Conservation (phyloP, 1,140 invertebrate species). For the Drosophila yakuba region DNA sequence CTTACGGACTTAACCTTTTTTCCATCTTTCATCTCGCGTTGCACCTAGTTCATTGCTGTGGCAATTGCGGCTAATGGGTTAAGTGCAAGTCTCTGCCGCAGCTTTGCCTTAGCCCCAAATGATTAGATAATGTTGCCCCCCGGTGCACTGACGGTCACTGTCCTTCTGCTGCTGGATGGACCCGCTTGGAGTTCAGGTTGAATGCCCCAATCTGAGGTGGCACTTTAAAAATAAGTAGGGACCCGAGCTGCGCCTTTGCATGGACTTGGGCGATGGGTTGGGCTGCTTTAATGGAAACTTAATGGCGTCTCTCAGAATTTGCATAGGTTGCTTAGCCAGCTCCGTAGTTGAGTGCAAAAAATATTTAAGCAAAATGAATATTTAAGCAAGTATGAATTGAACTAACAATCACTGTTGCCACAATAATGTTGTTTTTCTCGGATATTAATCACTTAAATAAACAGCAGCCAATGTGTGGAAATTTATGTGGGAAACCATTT, state of each 20-base stretch:
- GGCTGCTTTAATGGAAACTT: conserved; percentile 25
- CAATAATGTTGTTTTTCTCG: no score
- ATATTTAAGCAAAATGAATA: neutral
- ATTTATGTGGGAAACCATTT: no score
- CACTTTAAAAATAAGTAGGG: neutral
- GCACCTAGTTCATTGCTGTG: conserved; percentile 15
- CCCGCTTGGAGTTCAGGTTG: conserved; percentile 15
- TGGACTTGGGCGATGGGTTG: conserved; percentile 6
- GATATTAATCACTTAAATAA: no score
- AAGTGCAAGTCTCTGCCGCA: conserved; percentile 38
- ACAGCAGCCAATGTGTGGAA: no score
- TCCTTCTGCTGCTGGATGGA: conserved; percentile 2
- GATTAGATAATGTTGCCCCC: conserved; percentile 46
- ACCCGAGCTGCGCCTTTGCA: conserved; percentile 2
- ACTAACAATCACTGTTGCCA: no score
- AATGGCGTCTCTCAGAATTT: conserved; percentile 13
- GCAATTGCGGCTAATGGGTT: conserved; percentile 53
- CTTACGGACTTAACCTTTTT: conserved; percentile 47
- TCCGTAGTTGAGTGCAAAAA: neutral
- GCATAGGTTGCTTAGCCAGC: neutral
- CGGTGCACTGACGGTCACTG: conserved; percentile 18
- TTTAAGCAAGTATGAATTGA: no score
- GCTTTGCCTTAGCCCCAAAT: conserved; percentile 17
- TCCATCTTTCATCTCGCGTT: conserved; percentile 12
- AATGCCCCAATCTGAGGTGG: conserved; percentile 21